Conservation (phyloP, 53 echinoderm and acorn worm species). For the Temnopleurus reevesii region DNA sequence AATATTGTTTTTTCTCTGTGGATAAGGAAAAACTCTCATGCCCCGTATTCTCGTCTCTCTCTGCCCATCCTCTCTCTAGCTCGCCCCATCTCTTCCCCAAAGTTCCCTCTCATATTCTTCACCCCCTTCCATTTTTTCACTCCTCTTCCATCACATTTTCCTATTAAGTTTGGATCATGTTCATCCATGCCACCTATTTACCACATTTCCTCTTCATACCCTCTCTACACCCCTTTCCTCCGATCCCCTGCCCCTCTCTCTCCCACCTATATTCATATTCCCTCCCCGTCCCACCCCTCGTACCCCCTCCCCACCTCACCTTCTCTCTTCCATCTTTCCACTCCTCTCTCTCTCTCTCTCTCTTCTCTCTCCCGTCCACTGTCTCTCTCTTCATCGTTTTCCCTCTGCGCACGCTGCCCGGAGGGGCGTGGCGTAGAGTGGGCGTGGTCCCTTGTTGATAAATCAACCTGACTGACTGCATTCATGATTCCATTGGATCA, state of each 20-base stretch:
- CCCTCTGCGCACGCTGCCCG: too few relatives aligned
- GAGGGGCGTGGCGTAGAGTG: too few relatives aligned
- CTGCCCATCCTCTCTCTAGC: not conserved
- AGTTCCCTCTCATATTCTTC: not conserved
- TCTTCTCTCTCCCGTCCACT: not conserved
- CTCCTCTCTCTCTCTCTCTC: not conserved
- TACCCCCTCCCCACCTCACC: not conserved
- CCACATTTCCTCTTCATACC: not conserved
- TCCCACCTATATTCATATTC: too few relatives aligned
- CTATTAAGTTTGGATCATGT: not conserved
- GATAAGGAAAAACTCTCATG: too few relatives aligned
- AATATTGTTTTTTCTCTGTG: too few relatives aligned
- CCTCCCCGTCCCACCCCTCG: not conserved
- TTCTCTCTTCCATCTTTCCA: not conserved
- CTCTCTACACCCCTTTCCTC: not conserved
- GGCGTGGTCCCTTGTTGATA: too few relatives aligned
- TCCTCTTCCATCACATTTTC: not conserved
- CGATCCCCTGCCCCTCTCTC: not conserved
- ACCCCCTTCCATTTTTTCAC: not conserved
- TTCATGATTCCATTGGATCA: too few relatives aligned
- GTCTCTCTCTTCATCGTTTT: not conserved
- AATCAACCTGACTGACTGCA: too few relatives aligned
- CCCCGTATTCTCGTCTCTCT: too few relatives aligned
- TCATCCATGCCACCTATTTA: not conserved
- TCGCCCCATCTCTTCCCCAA: not conserved